Evolutionary conservation across 30 jellyfish, hydroid and myxozoan species (phyloP).

Genomic region (Aurelia sp.): DNA sequence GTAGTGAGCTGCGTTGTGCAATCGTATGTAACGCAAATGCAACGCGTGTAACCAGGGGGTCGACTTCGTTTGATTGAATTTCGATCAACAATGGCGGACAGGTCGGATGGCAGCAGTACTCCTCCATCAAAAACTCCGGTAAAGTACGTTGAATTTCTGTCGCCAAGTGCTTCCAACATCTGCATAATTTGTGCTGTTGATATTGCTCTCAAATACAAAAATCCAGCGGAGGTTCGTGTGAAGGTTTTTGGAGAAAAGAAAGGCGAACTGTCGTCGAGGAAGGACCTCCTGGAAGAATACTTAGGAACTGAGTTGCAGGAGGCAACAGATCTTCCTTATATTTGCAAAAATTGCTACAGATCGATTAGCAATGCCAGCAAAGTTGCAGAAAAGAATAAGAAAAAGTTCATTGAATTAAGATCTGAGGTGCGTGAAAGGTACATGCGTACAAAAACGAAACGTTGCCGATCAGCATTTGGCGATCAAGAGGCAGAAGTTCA

Average conservation of each 20-base stretch:
- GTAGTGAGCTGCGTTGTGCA: too few relatives aligned
- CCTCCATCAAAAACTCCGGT: too few relatives aligned
- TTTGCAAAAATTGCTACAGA: too few relatives aligned
- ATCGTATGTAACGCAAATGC: too few relatives aligned
- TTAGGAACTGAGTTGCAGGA: background rate
- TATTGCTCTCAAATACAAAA: background rate
- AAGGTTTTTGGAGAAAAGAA: background rate
- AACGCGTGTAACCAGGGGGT: too few relatives aligned
- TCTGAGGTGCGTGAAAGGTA: background rate
- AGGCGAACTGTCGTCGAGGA: background rate
- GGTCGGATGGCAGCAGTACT: too few relatives aligned
- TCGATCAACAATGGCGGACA: too few relatives aligned
- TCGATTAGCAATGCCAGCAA: background rate
- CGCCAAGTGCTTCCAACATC: background rate
- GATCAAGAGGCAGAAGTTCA: too few relatives aligned
- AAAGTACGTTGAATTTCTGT: too few relatives aligned
- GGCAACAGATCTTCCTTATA: too few relatives aligned
- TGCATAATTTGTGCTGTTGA: background rate
- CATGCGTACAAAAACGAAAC: slow-evolving; percentile 5
- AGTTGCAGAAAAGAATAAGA: background rate
- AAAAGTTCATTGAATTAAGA: background rate
- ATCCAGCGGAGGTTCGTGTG: background rate
- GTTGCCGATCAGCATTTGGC: background rate
- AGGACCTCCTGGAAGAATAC: background rate
- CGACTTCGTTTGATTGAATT: too few relatives aligned